Base-by-base conservation (phyloP, 2,888 invertebrate genomes). In the Himalopsyche tibetana region DNA sequence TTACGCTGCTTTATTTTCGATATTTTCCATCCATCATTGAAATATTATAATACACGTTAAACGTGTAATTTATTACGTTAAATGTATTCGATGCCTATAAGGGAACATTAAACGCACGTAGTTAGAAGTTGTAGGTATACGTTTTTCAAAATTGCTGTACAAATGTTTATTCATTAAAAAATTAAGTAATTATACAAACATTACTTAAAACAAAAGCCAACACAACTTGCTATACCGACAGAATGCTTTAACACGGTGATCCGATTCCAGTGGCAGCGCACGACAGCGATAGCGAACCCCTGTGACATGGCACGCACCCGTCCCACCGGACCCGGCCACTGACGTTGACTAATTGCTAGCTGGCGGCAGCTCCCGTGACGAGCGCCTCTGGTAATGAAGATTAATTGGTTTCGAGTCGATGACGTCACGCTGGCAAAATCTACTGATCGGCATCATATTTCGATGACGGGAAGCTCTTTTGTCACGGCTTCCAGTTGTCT, bases 341-440 rank as follows among this genome's bases (percentile, higher is more conserved):
- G 88, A 88, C 88, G 84, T 87, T 88, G 88, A 88, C 87, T 86
- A 87, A 88, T 88, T 87, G 87, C 86, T 40, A 28, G 19, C 86
- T 36, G 81, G 80, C 45, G 45, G 69, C 87, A 69, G 83, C 85
- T 80, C 56, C 80, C 83, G 63, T 80, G 83, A 82, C 82, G 63
- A 81, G 85, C 81, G 69, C 55, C 85, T 56, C 84, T 84, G 84
- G 86, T 88, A 88, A 88, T 88, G 87, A 88, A 87, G 88, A 88
- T 88, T 88, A 87, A 88, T 88, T 87, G 88, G 85, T 63, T 42
- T 40, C 15, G 83, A 82, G 74, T 80, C 84, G 85, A 63, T 88
- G 86, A 85, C 84, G 88, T 86, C 86, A 83, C 55, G 45, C 82
- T 40, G 55, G n/a, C 3, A 17, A 55, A 80, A 42, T 40, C 85